Conservation (phyloP, 2,888 invertebrate genomes). For the Isoperla grammatica region DNA sequence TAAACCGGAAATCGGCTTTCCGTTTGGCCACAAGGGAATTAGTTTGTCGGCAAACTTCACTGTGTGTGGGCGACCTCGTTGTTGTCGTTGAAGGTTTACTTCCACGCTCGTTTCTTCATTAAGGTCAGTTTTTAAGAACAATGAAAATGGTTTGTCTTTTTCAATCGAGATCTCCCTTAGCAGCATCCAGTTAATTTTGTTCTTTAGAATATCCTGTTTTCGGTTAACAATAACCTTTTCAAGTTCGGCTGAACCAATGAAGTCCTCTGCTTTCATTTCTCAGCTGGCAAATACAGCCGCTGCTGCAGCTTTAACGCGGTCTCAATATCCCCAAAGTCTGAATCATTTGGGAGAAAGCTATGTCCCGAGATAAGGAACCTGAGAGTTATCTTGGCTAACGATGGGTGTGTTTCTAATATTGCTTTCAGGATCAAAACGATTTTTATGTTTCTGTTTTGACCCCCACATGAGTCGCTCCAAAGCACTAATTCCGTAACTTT, state of each 20-base stretch:
- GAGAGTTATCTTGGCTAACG: not conserved
- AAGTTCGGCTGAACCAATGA: not conserved
- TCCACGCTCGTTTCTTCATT: no score
- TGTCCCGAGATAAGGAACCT: slow-evolving; percentile 2
- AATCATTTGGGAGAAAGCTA: not conserved
- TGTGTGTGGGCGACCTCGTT: no score
- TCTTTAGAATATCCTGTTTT: not conserved
- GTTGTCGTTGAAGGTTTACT: no score
- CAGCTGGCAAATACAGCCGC: not conserved
- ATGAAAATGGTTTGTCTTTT: no score
- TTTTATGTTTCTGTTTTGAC: not conserved
- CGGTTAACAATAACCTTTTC: not conserved
- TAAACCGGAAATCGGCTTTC: no score
- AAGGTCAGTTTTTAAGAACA: no score
- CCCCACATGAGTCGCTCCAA: slow-evolving; percentile 1
- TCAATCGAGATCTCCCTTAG: not conserved
- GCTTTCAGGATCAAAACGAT: not conserved
- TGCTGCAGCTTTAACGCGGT: not conserved
- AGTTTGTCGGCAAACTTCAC: no score
- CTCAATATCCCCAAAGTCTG: no score
- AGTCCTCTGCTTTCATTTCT: not conserved
- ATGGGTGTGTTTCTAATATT: not conserved
- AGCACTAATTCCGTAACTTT: not conserved
- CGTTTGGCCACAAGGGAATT: no score
- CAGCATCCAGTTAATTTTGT: not conserved